Conservation (phyloP, 2,888 invertebrate genomes). For the Torymus aiolomorphi region DNA sequence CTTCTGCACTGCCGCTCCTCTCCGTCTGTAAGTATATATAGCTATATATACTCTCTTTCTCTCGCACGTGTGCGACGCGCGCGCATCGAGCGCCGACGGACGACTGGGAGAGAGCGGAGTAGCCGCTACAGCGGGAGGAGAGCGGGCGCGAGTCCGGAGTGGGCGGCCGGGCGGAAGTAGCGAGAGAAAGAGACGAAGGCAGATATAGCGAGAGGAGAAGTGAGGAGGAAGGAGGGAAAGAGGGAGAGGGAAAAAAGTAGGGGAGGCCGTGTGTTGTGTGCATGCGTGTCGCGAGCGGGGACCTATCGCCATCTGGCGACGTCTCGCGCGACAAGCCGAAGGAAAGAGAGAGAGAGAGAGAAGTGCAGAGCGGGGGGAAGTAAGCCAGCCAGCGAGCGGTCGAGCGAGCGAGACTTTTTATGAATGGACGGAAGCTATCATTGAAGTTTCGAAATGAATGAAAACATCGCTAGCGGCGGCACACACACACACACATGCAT, state of each 20-base stretch:
- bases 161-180: conserved; percentile 55
- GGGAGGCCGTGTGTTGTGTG: conserved; percentile 22
- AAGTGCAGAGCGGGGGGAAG: conserved; percentile 50
- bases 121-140: conserved; percentile 48
- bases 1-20: too few relatives aligned
- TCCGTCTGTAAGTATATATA: too few relatives aligned
- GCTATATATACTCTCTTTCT: too few relatives aligned
- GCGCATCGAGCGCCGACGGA: conserved; percentile 65
- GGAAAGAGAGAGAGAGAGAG: conserved; percentile 58
- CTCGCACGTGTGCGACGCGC: conserved; percentile 31
- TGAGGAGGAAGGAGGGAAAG: not conserved
- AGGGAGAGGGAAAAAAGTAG: not conserved
- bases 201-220: conserved; percentile 7
- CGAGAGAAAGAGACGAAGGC: conserved; percentile 38
- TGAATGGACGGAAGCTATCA: conserved; percentile 76
- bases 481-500: not conserved
- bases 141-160: conserved; percentile 46
- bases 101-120: conserved; percentile 69
- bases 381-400: not conserved
- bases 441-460: conserved; percentile 76
- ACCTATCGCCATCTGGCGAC: conserved; percentile 72
- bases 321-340: conserved; percentile 65
- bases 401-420: conserved; percentile 70
- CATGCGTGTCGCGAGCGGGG: conserved; percentile 47
- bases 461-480: conserved; percentile 69